Percentiles rank a stretch among this genome's conserved stretches.
Conservation (phyloP, 2,113 vertebrate species). For the Fulica atra region DNA sequence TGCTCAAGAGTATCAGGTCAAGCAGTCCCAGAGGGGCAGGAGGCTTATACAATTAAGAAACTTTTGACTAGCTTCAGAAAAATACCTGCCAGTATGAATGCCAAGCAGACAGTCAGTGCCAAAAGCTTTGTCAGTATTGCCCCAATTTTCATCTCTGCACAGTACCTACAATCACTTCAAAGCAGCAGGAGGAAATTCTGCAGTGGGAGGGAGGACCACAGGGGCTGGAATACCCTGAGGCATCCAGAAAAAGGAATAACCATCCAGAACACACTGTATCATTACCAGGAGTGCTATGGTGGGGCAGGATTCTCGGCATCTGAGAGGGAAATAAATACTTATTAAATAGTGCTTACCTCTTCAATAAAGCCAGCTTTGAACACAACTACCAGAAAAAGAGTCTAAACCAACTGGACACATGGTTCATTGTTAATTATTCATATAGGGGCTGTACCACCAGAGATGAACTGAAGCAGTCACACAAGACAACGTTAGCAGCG, state of each 20-base stretch:
- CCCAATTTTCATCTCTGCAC: neutral
- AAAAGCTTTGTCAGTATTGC: neutral
- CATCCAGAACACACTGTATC: accelerated
- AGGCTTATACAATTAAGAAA: neutral
- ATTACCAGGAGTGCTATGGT: neutral
- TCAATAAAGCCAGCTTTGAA: neutral
- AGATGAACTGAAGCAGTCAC: neutral
- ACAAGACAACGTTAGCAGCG: neutral
- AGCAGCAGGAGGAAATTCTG: neutral
- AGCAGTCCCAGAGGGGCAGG: neutral
- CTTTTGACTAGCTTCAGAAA: neutral
- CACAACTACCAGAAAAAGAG: neutral
- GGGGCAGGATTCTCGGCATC: neutral
- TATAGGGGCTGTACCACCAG: neutral
- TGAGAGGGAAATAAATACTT: neutral
- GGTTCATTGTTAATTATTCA: neutral
- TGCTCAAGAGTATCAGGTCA: neutral
- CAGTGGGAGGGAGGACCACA: accelerated
- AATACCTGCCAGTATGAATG: neutral
- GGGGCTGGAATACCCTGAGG: neutral
- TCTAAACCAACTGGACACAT: neutral
- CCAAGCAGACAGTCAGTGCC: neutral
- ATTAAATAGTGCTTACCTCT: neutral
- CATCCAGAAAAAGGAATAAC: neutral
- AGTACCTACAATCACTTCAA: neutral